These are phyloP conservation scores for Ceyx melanurus DNA, from an alignment of 2,113 vertebrate species.

Conservation along the genomic window DNA sequence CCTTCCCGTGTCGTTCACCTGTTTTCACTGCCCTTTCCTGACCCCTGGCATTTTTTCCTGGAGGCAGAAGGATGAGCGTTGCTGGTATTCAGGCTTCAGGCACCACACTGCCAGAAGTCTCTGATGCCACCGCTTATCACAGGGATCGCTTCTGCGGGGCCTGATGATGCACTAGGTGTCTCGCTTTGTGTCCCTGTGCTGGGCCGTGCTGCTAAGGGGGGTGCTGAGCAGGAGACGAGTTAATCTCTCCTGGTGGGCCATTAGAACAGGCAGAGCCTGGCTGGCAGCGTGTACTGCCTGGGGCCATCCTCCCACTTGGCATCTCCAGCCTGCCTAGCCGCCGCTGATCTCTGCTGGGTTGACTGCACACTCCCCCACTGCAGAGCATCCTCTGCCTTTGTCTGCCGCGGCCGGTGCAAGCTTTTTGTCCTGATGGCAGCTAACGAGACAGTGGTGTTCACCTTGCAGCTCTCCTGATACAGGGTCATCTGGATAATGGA, in stretches of 20 bases:
- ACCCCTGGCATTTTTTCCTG: constrained; percentile 52
- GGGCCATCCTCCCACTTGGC: neutral
- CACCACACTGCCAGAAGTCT: neutral
- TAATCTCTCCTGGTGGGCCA: neutral
- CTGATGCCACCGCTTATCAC: constrained; percentile 9
- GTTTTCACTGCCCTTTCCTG: constrained; percentile 45
- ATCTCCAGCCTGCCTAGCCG: neutral
- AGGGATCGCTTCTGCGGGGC: neutral
- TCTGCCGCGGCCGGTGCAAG: neutral
- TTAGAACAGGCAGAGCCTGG: neutral
- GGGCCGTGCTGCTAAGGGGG: neutral
- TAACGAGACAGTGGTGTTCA: rapidly evolving
- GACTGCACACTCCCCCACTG: neutral
- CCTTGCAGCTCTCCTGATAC: neutral
- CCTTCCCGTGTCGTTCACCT: neutral
- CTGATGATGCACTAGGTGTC: constrained; percentile 6
- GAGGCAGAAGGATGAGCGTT: constrained; percentile 19
- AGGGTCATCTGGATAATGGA: rapidly evolving
- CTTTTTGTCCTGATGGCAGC: neutral
- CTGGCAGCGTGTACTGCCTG: constrained; percentile 2
- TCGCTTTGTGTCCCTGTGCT: neutral
- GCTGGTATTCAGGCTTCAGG: constrained; percentile 9
- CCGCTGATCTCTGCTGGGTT: neutral
- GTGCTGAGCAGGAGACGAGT: neutral
- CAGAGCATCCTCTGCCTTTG: neutral